phyloP scores from a whole-genome alignment of 2,113 vertebrate species.

The Pholis gunnellus region DNA sequence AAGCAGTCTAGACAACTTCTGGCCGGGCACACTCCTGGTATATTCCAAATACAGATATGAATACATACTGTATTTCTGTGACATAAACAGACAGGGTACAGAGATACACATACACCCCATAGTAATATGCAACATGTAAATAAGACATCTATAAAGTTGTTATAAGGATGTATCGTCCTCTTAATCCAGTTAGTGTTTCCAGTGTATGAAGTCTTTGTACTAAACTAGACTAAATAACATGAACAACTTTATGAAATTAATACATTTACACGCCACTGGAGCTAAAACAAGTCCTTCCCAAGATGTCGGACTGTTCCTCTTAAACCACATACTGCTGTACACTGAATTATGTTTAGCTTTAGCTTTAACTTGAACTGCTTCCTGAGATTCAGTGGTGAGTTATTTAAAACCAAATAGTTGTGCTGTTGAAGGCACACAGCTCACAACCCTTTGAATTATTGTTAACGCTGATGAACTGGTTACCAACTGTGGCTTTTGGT shows the following conservation, averaged over 20 bases:
- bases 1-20: neutral
- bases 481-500: neutral
- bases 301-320: neutral
- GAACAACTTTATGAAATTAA: neutral
- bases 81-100: neutral
- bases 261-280: neutral
- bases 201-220: neutral
- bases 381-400: neutral
- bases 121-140: neutral
- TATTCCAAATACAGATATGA: neutral
- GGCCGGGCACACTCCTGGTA: too few species aligned
- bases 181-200: neutral
- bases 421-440: neutral
- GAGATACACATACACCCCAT: neutral
- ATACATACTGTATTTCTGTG: neutral
- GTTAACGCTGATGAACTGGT: neutral
- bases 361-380: neutral
- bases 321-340: neutral
- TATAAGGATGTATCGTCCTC: neutral
- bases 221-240: neutral
- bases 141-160: neutral
- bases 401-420: neutral
- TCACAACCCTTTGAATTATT: neutral
- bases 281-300: neutral
- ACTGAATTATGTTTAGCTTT: neutral